Evolutionary conservation across 1,140 invertebrate genomes (phyloP), one percentile per base, ranked within the genome.

Genomic region (Heliconius eleuchia): DNA sequence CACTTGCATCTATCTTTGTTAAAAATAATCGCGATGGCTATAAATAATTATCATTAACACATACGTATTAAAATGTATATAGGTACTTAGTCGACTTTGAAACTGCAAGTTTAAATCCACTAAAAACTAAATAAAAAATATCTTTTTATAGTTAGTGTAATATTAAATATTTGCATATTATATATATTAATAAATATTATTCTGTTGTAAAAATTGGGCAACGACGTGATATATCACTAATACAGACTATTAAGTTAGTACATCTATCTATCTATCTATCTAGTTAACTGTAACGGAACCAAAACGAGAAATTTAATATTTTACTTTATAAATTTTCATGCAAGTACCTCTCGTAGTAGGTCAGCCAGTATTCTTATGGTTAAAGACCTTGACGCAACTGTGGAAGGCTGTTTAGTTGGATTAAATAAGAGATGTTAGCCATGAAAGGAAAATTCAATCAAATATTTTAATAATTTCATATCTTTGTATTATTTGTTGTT

Each of bases 281-380:
- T n/a, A n/a, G 60, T 27, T 60, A 60, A 60, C 60, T 30, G 60
- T 66, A 30, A 66, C 11, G 60, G 60, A 66, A 66, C 23, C 60
- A 30, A 27, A 66, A 66, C 23, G 23, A 66, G 60, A 66, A 9
- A 9, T 57, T 57, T 57, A 11, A 1, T 30, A 30, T 27, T 66
- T 66, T 66, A 66, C 23, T 16, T 30, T 16, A 66, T 66, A 1
- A 66, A 13, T 27, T 27, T 66, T 16, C 13, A 30, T 30, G n/a
- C 57, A 60, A 60, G n/a, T 66, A 30, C 60, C 27, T 66, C 60
- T 30, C 13, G 23, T 13, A 66, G 60, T 66, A 66, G 60, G 60
- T 66, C 60, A 66, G 27, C 27, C 27, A 66, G 60, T 66, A 66
- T 66, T 66, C 23, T 66, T 66, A 30, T 66, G 60, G 60, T 66